Evolutionary conservation across 1,140 invertebrate species (phyloP).

Genomic region (Eupeodes corollae): DNA sequence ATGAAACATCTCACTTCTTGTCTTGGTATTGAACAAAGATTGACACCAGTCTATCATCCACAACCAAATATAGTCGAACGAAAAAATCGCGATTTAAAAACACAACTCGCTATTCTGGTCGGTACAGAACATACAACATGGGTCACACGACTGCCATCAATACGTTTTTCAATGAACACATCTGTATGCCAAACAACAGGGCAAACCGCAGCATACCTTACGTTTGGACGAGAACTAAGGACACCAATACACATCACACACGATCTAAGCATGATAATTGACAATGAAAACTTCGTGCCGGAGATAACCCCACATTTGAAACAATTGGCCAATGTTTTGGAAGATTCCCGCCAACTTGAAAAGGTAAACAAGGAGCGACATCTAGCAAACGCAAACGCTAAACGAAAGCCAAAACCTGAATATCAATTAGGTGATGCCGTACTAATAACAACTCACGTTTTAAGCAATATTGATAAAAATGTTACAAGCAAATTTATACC

Average conservation of each 20-base stretch:
- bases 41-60: constrained; percentile 12
- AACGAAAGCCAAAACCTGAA: constrained; percentile 5
- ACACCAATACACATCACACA: constrained; percentile 12
- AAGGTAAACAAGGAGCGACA: background rate
- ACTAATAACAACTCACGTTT: constrained; percentile 17
- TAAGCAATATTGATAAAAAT: constrained; percentile 16
- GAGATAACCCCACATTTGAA: constrained; percentile 17
- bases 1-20: constrained; percentile 9
- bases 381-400: constrained; percentile 8
- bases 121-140: constrained; percentile 26
- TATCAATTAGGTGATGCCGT: constrained; percentile 20
- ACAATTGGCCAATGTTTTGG: no score
- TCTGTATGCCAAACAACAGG: constrained; percentile 29
- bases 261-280: constrained; percentile 17
- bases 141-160: constrained; percentile 24
- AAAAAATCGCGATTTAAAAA: constrained; percentile 30
- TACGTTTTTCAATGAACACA: no score
- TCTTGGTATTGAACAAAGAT: constrained; percentile 18
- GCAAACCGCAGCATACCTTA: no score
- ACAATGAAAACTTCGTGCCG: constrained; percentile 19
- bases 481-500: constrained; percentile 29
- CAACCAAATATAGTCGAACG: constrained; percentile 32
- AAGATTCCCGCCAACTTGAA: no score
- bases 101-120: constrained; percentile 26
- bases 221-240: constrained; percentile 25